Base-by-base conservation (phyloP, 2,888 invertebrate genomes). In the Gastrophysa polygoni region DNA sequence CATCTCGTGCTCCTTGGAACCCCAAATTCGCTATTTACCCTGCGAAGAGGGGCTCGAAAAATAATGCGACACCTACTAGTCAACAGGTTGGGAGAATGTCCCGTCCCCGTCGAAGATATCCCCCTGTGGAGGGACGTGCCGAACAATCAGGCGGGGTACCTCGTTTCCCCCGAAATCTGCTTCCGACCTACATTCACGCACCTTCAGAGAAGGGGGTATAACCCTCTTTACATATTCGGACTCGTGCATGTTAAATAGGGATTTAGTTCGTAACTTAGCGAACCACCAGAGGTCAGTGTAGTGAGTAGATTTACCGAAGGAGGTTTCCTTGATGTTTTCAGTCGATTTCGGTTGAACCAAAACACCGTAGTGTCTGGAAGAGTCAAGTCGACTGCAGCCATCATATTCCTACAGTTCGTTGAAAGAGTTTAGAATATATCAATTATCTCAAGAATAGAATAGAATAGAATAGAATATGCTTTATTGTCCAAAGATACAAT, bases 11-110 rank as follows among this genome's bases (percentile, higher is more conserved):
- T 38, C 38, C 38, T 38, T 38, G 38, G 38, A 38, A n/a, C 24
- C 38, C 38, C 38, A 14, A 4, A 3, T n/a, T 38, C 38, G 38
- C 4, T 38, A 38, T 59, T 57, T 49, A 56, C 54, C 64, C 64
- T 38, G 38, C 59, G 24, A 62, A 62, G 52, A 60, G 59, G 64
- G 67, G 67, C 52, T 58, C 48, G 60, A 58, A 49, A 61, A 66
- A 66, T 61, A 66, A 61, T 59, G 48, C 56, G 44, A 63, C 67
- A 67, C 65, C 67, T 65, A 65, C 67, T 59, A 61, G 55, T 60
- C 63, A 71, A 71, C 71, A 71, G 71, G 71, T 71, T 70, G 63
- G n/a, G n/a, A 66, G 64, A 66, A 61, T 64, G 66, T 67, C 62
- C 62, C 57, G 52, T 52, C 52, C 34, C 59, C 63, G 58, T 46